phyloP scores from a whole-genome alignment of 2,113 vertebrate species.

The Buteo buteo region DNA sequence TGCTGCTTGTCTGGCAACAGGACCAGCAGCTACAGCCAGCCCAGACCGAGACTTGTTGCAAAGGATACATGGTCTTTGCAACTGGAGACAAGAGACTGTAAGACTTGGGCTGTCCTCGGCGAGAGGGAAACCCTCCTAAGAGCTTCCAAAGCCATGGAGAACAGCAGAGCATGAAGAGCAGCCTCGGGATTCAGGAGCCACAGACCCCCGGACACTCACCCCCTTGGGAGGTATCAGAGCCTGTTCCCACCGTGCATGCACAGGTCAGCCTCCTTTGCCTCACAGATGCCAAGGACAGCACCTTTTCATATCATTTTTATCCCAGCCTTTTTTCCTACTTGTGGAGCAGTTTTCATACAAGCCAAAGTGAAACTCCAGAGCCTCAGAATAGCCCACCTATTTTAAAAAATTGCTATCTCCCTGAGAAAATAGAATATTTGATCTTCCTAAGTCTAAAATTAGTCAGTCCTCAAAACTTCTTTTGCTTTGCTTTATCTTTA shows the following conservation, averaged over 20 bases:
- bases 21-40: background rate
- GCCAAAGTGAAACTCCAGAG: background rate
- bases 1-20: background rate
- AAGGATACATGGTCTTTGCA: background rate
- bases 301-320: fast-evolving
- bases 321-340: background rate
- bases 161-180: background rate
- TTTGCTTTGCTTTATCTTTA: background rate
- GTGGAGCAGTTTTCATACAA: background rate
- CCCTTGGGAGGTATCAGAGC: background rate
- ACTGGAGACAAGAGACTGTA: background rate
- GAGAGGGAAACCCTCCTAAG: background rate
- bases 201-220: background rate
- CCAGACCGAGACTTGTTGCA: background rate
- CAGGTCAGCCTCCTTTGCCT: background rate
- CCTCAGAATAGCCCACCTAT: background rate
- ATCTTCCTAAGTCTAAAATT: background rate
- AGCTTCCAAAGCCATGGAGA: background rate
- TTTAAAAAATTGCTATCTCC: background rate
- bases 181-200: background rate
- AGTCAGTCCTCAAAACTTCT: background rate
- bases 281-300: background rate
- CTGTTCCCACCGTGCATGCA: fast-evolving
- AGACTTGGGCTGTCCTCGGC: background rate
- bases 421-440: background rate